phyloP scores from a whole-genome alignment of 2,797 vertebrate species.

The Nothura maculosa region DNA sequence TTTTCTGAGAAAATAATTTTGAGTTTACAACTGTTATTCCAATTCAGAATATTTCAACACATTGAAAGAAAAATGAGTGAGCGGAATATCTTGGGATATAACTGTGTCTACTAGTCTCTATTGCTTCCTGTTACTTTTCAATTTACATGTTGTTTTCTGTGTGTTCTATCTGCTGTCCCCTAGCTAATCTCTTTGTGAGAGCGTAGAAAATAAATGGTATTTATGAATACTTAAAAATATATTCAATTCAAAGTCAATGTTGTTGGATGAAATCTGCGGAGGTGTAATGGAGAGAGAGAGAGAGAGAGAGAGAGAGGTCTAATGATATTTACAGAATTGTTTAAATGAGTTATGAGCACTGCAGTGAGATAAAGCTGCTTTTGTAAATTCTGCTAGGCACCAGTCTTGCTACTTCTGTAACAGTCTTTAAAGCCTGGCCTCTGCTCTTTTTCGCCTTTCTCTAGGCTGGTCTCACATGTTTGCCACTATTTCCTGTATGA shows the following conservation, averaged over 20 bases:
- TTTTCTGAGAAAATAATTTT: background rate
- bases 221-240: background rate
- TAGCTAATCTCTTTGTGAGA: background rate
- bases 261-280: background rate
- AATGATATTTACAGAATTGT: background rate
- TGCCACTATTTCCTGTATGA: background rate
- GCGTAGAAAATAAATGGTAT: conserved; percentile 7
- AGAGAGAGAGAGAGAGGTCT: background rate
- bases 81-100: background rate
- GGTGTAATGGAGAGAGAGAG: background rate
- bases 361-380: background rate
- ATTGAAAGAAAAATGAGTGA: conserved; percentile 23
- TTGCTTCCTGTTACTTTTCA: background rate
- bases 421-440: background rate
- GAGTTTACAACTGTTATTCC: background rate
- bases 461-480: background rate
- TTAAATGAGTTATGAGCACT: background rate
- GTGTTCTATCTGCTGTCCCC: conserved; percentile 1
- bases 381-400: background rate
- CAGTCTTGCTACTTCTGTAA: background rate
- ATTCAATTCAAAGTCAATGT: background rate
- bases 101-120: conserved; percentile 1
- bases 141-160: background rate
- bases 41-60: conserved; percentile 27
- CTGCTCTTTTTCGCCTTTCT: background rate